phyloP scores from a whole-genome alignment of 2,797 vertebrate genomes.

The Ciconia nigra region DNA sequence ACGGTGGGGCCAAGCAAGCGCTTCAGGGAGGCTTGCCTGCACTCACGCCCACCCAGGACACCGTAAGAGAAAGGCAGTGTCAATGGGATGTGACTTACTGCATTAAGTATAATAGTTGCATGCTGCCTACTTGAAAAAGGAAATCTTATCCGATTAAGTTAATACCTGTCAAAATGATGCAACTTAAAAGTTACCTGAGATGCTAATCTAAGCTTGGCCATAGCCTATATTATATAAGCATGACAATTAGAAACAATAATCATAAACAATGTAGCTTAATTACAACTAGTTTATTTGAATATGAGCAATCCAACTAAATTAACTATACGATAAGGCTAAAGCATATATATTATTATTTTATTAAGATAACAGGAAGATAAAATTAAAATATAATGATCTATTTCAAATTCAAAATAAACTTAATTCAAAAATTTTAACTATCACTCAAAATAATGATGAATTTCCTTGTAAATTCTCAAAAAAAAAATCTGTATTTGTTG shows the following conservation, averaged over 20 bases:
- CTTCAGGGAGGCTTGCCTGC: not conserved
- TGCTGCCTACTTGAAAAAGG: not conserved
- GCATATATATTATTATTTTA: not conserved
- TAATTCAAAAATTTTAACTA: not conserved
- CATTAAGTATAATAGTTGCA: not conserved
- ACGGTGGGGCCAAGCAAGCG: rapidly evolving
- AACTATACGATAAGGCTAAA: not conserved
- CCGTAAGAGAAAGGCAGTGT: rapidly evolving
- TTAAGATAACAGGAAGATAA: not conserved
- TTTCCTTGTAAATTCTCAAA: not conserved
- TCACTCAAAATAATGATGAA: not conserved
- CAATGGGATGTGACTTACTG: not conserved
- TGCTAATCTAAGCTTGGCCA: not conserved
- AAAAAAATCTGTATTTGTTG: not conserved
- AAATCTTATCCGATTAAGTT: not conserved
- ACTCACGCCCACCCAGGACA: not conserved
- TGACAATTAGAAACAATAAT: not conserved
- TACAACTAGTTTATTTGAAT: not conserved
- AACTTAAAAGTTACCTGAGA: not conserved
- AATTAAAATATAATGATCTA: not conserved
- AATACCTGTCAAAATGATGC: not conserved
- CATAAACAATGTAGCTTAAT: not conserved
- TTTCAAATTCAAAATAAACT: not conserved
- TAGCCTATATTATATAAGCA: not conserved
- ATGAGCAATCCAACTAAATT: not conserved